Base-by-base conservation (phyloP, 2,888 invertebrate species). In the Oasisia sp. region DNA sequence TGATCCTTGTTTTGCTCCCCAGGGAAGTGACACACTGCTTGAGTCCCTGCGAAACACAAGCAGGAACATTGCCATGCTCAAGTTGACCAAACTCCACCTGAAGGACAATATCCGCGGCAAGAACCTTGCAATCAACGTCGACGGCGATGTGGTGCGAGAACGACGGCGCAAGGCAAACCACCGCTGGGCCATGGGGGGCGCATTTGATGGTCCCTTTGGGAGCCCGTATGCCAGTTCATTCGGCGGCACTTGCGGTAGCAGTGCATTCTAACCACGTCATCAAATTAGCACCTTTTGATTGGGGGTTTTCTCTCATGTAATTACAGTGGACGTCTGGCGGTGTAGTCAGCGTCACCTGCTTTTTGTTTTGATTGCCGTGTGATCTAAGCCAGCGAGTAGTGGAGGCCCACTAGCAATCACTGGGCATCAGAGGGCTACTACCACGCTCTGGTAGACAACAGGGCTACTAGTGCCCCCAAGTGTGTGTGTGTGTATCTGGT, bases 31-130 rank as follows among this genome's bases (percentile, higher is more conserved):
- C 92, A 95, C 95, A 32, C 94, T 96, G 44, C 94, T 96, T 27
- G 95, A 96, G 90, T 96, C 96, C 5, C 94, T 96, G 90, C 94
- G 95, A 58, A 95, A 95, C 89, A 96, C 96, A 32, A 96, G 96
- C 92, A 94, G 95, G 56, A 96, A 96, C 94, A 95, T 96, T 91
- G 96, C 95, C 45, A 94, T 95, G 56, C 94, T 96, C 92, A 94
- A 94, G 32, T 93, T 96, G 11, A 95, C 96, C 1, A 94, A 95
- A 92, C 94, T 94, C 8, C 94, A 95, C 91, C 94, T 96, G 32
- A 92, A 94, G 14, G 95, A 95, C 45, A 96, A 96, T 93, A 95
- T 95, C 89, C 94, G 95, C 89, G 95, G 95, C 94, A 96, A 96
- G 94, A 94, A 94, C 91, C 94, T 95, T 0, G 96, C 95, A 7